Percentiles rank a stretch among this genome's conserved stretches.
These are phyloP conservation scores for Micoletzkya japonica DNA, from an alignment of 2,888 invertebrate species.

Conservation along the genomic window DNA sequence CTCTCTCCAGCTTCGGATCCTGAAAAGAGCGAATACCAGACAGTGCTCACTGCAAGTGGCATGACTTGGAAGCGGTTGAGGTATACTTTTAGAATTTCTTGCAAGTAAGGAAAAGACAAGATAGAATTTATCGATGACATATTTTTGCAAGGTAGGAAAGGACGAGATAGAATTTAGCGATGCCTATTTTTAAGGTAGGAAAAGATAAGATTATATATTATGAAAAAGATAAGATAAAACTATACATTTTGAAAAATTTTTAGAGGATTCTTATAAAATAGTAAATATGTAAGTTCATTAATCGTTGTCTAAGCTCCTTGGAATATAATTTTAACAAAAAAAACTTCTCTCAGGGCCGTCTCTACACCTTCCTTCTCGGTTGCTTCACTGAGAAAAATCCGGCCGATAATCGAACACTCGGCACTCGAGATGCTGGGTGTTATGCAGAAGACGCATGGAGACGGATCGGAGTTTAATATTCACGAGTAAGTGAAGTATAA, in stretches of 20 bases:
- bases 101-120: neutral
- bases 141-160: too few species aligned
- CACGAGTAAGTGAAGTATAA: conserved; percentile 17
- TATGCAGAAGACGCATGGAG: conserved; percentile 5
- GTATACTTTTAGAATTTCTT: neutral
- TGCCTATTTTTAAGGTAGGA: too few species aligned
- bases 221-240: too few species aligned
- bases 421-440: conserved; percentile 7
- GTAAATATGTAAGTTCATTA: too few species aligned
- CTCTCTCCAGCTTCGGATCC: neutral
- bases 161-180: too few species aligned
- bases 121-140: neutral
- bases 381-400: conserved; percentile 12
- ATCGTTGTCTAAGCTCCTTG: neutral
- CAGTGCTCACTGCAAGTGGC: conserved; percentile 18
- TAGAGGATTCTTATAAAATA: too few species aligned
- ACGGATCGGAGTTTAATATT: neutral
- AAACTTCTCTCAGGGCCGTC: neutral
- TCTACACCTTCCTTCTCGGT: conserved; percentile 10
- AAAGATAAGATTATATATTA: too few species aligned
- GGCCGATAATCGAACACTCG: conserved; percentile 10
- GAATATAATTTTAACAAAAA: neutral
- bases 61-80: conserved; percentile 17
- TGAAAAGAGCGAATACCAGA: neutral
- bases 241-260: too few species aligned